Conservation (phyloP, 2,888 invertebrate species). For the Myathropa florea region DNA sequence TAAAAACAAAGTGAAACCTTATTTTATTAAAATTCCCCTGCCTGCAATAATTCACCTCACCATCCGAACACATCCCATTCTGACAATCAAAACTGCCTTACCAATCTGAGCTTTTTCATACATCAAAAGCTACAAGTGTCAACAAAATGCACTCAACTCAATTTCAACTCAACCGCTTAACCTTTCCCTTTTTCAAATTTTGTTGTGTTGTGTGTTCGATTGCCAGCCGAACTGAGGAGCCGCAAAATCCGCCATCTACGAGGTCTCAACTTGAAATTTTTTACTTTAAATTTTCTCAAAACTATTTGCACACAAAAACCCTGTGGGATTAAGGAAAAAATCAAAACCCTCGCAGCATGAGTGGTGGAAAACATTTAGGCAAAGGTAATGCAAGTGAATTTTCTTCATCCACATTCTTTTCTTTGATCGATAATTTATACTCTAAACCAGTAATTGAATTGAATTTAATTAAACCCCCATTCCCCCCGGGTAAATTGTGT, state of each 20-base stretch:
- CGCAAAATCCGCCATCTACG: not conserved
- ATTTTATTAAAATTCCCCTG: too few species aligned
- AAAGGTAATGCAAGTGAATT: constrained; percentile 54
- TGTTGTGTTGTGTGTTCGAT: constrained; percentile 14
- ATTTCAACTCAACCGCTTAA: not conserved
- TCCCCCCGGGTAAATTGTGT: not conserved
- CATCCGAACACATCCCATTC: constrained; percentile 11
- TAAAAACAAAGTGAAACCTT: too few species aligned
- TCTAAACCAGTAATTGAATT: not conserved
- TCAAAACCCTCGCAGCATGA: constrained; percentile 50
- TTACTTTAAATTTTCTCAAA: not conserved
- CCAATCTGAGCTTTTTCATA: not conserved
- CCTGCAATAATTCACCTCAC: not conserved
- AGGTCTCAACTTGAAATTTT: constrained; percentile 17
- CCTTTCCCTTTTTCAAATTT: not conserved
- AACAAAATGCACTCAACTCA: constrained; percentile 16
- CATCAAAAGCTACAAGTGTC: constrained; percentile 29
- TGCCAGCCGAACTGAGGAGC: constrained; percentile 10
- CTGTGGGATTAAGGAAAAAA: not conserved
- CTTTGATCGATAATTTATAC: not conserved
- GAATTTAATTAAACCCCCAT: not conserved
- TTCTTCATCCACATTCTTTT: not conserved
- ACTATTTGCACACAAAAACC: not conserved
- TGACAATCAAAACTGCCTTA: not conserved
- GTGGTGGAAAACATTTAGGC: constrained; percentile 65